Evolutionary conservation across 2,113 vertebrate genomes (phyloP).

Genomic region (Phocoena phocoena): DNA sequence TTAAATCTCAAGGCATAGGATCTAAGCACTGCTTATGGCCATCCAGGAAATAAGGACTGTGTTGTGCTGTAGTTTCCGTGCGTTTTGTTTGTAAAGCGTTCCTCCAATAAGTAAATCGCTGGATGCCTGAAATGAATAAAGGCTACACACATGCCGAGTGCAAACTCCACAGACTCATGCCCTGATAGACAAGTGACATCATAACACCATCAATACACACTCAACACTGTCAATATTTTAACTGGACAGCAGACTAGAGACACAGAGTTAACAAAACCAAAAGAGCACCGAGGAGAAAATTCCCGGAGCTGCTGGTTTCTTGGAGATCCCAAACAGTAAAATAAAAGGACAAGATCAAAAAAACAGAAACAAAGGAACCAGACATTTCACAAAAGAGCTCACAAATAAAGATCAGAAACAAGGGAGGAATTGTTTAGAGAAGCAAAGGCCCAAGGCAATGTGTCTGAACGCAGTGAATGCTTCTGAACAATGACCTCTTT

Average conservation of each 20-base stretch:
- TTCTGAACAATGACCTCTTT: background rate
- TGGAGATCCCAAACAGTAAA: background rate
- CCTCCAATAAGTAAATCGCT: background rate
- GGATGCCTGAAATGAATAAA: rapidly evolving
- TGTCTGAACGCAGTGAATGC: background rate
- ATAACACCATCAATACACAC: rapidly evolving
- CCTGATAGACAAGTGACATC: rapidly evolving
- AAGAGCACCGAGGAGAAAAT: background rate
- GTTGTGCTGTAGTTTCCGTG: no score
- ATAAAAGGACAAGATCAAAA: background rate
- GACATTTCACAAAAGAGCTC: background rate
- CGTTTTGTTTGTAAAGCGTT: background rate
- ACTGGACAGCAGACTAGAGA: background rate
- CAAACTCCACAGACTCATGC: rapidly evolving
- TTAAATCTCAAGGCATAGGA: background rate
- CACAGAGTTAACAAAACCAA: background rate
- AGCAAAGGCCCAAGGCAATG: constrained; percentile 75
- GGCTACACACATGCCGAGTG: rapidly evolving
- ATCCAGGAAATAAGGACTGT: rapidly evolving
- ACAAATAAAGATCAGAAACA: background rate
- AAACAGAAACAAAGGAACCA: background rate
- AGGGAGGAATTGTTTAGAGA: background rate
- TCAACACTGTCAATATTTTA: rapidly evolving
- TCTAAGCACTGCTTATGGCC: no score
- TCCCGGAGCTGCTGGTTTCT: background rate